A percentile compares a stretch with the other conserved stretches of the same genome.
phyloP scores from a whole-genome alignment of 2,113 vertebrate species.

The Lathamus discolor region DNA sequence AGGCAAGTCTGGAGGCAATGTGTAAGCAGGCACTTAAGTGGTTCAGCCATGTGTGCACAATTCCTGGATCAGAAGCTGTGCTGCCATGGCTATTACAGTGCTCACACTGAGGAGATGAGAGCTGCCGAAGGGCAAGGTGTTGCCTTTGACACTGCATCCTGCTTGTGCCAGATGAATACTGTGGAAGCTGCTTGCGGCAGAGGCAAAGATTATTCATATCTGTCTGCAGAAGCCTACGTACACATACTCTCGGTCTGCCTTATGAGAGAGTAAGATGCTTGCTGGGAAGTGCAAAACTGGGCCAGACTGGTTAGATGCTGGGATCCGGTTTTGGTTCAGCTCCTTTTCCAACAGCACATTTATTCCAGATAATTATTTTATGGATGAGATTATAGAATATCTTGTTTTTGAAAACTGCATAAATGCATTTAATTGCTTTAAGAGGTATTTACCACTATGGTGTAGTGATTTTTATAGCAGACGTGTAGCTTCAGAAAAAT shows the following conservation, averaged over 20 bases:
- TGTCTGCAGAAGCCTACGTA: background rate
- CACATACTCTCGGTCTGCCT: background rate
- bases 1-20: background rate
- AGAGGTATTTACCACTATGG: background rate
- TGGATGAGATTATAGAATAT: background rate
- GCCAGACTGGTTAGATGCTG: background rate
- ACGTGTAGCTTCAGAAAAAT: background rate
- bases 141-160: background rate
- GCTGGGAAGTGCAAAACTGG: slow-evolving; percentile 1
- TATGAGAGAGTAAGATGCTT: background rate
- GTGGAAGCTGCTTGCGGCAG: background rate
- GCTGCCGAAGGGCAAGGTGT: slow-evolving; percentile 29
- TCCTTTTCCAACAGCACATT: background rate
- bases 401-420: background rate
- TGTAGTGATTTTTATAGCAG: background rate
- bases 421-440: background rate
- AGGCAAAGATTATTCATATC: background rate
- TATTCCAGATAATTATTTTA: background rate
- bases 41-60: background rate
- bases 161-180: background rate
- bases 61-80: background rate
- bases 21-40: background rate
- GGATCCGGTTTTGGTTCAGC: background rate
- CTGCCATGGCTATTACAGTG: background rate
- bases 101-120: background rate